Conservation (phyloP, 1,140 invertebrate genomes). For the Zaprionus ornatus region DNA sequence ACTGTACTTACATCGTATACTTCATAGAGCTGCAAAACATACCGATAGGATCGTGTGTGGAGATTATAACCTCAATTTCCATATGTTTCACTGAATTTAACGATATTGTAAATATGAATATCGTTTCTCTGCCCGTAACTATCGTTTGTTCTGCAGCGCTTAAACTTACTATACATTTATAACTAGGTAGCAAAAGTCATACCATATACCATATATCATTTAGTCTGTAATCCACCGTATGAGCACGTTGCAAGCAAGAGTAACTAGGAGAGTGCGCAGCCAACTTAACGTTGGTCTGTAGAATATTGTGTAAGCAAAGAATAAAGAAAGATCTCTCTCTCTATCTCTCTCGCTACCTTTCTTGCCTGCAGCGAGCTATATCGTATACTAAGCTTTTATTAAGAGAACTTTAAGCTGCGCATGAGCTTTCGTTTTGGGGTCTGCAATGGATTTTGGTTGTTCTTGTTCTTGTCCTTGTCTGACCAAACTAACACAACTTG, state of each 20-base stretch:
- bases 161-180: background rate
- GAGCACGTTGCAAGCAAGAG: background rate
- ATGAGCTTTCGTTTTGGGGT: constrained; percentile 16
- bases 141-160: background rate
- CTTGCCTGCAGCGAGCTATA: constrained; percentile 14
- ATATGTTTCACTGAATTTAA: background rate
- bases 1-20: background rate
- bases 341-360: background rate
- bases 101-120: background rate
- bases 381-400: constrained; percentile 30
- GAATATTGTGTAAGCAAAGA: background rate
- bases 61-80: too few relatives aligned
- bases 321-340: constrained; percentile 1
- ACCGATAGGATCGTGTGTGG: background rate
- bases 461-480: background rate
- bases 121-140: background rate
- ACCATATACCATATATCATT: background rate
- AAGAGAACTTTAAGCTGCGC: constrained; percentile 23
- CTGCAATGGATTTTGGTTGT: constrained; percentile 17
- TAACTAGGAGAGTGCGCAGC: background rate
- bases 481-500: background rate
- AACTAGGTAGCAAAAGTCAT: constrained; percentile 2
- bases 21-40: background rate
- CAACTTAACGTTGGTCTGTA: background rate
- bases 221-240: background rate